Base-by-base conservation (phyloP, 1,140 invertebrate species). In the Sipha flava region DNA sequence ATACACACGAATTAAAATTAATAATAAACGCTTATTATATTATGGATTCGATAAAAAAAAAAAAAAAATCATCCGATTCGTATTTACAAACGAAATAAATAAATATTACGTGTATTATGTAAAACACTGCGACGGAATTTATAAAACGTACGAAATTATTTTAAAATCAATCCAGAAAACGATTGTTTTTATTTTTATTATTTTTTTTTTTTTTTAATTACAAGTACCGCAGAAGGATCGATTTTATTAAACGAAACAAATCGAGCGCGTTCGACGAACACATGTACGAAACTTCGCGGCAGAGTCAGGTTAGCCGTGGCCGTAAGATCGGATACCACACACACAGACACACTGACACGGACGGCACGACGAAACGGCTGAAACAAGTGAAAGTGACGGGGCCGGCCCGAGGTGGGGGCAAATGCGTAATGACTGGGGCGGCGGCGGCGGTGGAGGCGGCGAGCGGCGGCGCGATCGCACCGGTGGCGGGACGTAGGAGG, bases 291-390 rank as follows among this genome's bases (percentile, higher is more conserved):
- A 80, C 64, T 68, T 66, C 79, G 64, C 59, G 40, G 18, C 16
- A 64, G 68, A 64, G 64, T 43, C 70, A 26, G 21, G 59, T 64
- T 64, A 64, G 54, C 59, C 59, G 72, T 29, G 72, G 72, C 40
- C 52, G 43, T 47, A 23, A 49, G 45, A 62, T 34, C 40, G 45
- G 57, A 79, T 43, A 54, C 68, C 80, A 57, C 70, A 43, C 66
- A 79, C 49, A 57, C 45, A 31, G 73, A 57, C 81, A 79, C 81
- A 79, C 49, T 73, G 79, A 73, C 75, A 81, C 81, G 80, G 73
- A 59, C 70, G 57, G 75, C 79, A 68, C 57, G 37, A 43, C 79
- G 59, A 47, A 59, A 79, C 57, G 59, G 79, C 29, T 64, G 62
- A 68, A 68, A 62, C 57, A 62, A 79, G 79, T 79, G 79, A 68